These are phyloP conservation scores for Trichopoda pennipes DNA, from an alignment of 2,888 invertebrate genomes.

Conservation along the genomic window DNA sequence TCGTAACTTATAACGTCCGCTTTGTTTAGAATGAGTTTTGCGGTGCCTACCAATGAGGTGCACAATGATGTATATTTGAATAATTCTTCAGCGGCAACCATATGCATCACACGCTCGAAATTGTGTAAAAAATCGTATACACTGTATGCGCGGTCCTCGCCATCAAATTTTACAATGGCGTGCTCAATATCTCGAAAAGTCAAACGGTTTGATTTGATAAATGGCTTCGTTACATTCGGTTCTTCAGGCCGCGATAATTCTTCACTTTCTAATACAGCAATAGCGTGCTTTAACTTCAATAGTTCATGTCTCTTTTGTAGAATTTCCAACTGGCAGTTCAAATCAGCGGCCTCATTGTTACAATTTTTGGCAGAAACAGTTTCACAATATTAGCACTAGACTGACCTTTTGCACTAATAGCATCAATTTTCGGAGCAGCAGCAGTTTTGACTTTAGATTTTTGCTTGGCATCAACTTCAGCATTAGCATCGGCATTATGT, in stretches of 20 bases:
- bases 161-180: slow-evolving; percentile 29
- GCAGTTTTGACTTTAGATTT: too few relatives aligned
- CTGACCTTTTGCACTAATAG: too few relatives aligned
- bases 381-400: too few relatives aligned
- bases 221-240: background rate
- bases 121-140: background rate
- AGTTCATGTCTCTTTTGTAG: too few relatives aligned
- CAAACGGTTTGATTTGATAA: background rate
- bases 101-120: slow-evolving; percentile 13
- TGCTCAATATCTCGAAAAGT: slow-evolving; percentile 35
- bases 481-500: too few relatives aligned
- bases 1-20: slow-evolving; percentile 8
- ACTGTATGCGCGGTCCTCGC: slow-evolving; percentile 26
- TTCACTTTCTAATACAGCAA: background rate
- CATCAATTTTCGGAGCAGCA: too few relatives aligned
- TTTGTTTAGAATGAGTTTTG: slow-evolving; percentile 19
- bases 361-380: too few relatives aligned
- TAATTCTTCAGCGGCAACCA: slow-evolving; percentile 20
- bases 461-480: too few relatives aligned
- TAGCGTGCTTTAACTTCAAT: slow-evolving; percentile 8
- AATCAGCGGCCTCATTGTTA: too few relatives aligned
- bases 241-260: too few relatives aligned
- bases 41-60: slow-evolving; percentile 11
- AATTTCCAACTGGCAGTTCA: too few relatives aligned
- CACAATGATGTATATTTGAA: slow-evolving; percentile 9